These are phyloP conservation scores for Sarcophaga variegata DNA, from an alignment of 2,888 invertebrate species.

Conservation along the genomic window DNA sequence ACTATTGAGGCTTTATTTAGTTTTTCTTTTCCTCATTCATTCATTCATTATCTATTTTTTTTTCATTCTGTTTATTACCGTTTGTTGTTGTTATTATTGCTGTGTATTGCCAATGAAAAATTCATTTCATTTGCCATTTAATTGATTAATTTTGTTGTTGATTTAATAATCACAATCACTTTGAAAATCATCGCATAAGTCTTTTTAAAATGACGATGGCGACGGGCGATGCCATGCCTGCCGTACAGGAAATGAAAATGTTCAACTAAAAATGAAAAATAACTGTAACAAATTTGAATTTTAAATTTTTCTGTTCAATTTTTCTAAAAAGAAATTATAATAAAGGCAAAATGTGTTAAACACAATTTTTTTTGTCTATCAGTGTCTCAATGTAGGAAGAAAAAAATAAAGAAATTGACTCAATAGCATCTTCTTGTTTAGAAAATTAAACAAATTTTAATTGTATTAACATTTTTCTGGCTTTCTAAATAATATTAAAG, in stretches of 20 bases:
- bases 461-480: too few relatives aligned
- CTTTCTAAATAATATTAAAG: too few relatives aligned
- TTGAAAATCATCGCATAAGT: too few relatives aligned
- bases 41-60: conserved; percentile 44
- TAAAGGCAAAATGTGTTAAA: not conserved
- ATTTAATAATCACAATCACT: not conserved
- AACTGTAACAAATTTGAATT: not conserved
- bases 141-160: conserved; percentile 49
- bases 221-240: not conserved
- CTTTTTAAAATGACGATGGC: not conserved
- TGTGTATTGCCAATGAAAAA: conserved; percentile 44
- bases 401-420: too few relatives aligned
- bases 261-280: not conserved
- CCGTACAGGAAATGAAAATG: conserved; percentile 51
- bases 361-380: too few relatives aligned
- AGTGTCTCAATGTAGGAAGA: too few relatives aligned
- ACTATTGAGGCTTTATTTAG: conserved; percentile 63
- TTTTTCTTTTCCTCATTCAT: conserved; percentile 47
- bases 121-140: conserved; percentile 55
- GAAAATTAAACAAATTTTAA: too few relatives aligned
- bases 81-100: conserved; percentile 10
- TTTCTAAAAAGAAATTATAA: not conserved
- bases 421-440: too few relatives aligned
- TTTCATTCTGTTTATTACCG: not conserved
- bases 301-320: not conserved